Base-by-base conservation (phyloP, 2,113 vertebrate species). In the Dasyurus viverrinus region DNA sequence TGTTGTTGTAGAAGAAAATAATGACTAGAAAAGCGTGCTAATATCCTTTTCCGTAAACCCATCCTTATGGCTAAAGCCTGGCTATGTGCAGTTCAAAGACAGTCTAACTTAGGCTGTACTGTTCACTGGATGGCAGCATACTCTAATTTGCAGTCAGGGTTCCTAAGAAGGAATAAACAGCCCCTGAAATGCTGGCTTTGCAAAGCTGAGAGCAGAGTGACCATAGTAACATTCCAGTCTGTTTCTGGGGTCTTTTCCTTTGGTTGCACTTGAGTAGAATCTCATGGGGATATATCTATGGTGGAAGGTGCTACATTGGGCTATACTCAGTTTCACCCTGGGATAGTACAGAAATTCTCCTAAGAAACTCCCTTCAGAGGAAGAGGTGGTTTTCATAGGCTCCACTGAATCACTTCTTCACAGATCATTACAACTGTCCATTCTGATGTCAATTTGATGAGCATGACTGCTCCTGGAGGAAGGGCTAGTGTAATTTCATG, bases 321-420 rank as follows among this genome's bases (percentile, higher is more conserved):
- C 36, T 19, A 76, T 76, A 42, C 22, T 76, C n/a, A 42, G 19
- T 84, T 84, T 84, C n/a, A 84, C 16, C 36, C 16, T 84, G 7
- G 50, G 53, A 54, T 26, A 24, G 46, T 89, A 94, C 50, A 93
- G 26, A 57, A 90, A 23, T 12, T 42, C 52, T 92, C 14, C 11
- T 16, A 93, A 89, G 90, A 52, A 36, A n/a, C 27, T 91, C 24
- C 36, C 42, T 53, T 26, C 48, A 26, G 68, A 91, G 26, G 91
- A 92, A 92, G 52, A 89, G 4, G 9, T 91, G 2, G 19, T 89
- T 93, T 95, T 54, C 91, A 47, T 11, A 68, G n/a, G 55, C n/a
- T 92, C 57, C 19, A 53, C 55, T 50, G 46, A 93, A 52, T 91
- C 92, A 94, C 10, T 96, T 22, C 68, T 93, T 94, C 93, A 89